A percentile compares a stretch with the other conserved stretches of the same genome.
Conservation (phyloP, 2,113 vertebrate species). For the Periophthalmus modestus region DNA sequence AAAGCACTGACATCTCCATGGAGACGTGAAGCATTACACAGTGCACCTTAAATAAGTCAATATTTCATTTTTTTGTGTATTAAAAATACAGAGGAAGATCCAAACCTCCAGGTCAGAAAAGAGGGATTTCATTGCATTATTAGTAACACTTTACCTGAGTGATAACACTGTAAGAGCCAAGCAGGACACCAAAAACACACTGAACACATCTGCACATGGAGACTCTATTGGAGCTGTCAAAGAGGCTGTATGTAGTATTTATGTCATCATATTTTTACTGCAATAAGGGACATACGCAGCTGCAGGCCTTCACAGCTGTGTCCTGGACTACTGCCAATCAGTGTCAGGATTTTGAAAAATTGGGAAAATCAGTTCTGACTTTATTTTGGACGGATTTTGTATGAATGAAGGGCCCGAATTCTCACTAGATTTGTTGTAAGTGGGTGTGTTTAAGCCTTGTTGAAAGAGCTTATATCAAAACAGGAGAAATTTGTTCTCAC, state of each 20-base stretch:
- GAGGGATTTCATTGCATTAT: constrained; percentile 18
- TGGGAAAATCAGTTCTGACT: background rate
- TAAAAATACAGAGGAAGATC: constrained; percentile 28
- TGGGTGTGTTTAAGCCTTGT: background rate
- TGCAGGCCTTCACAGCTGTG: constrained; percentile 7
- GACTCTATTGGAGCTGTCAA: background rate
- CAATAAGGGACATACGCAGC: constrained; percentile 7
- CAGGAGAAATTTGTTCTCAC: background rate
- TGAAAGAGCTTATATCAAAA: background rate
- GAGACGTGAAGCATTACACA: background rate
- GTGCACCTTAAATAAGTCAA: background rate
- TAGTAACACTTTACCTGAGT: constrained; percentile 51
- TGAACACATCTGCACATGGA: background rate
- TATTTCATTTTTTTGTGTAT: background rate
- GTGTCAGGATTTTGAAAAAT: background rate
- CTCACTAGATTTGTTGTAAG: background rate
- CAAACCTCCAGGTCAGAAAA: constrained; percentile 43
- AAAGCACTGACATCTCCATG: no score
- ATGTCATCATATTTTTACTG: background rate
- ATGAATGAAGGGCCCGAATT: background rate
- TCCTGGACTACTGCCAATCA: background rate
- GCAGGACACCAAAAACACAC: background rate
- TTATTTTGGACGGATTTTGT: background rate
- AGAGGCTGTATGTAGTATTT: constrained; percentile 1
- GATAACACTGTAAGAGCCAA: constrained; percentile 63